Base-by-base conservation (phyloP, 1,140 invertebrate species). In the Metopolophium dirhodum region DNA sequence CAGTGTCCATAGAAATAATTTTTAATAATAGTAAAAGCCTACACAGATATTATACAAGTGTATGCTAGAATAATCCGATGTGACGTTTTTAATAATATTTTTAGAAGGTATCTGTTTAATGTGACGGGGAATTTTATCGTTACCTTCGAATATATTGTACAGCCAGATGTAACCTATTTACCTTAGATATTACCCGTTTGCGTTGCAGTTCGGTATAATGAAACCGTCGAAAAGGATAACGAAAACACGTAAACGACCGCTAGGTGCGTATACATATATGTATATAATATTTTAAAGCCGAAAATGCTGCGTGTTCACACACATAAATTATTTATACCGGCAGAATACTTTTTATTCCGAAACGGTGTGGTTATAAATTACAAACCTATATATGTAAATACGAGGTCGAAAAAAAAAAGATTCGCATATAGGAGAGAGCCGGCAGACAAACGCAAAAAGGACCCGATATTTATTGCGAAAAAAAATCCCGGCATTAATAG, bases 401-500 rank as follows among this genome's bases (percentile, higher is more conserved):
- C 35, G 68, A 49, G 22, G 45, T 7, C 9, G 49, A 47, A 47
- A 91, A 77, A 91, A 37, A 47, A 77, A 49, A 82, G 30, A 82
- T 35, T 35, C 41, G n/a, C 20, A 83, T 37, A 23, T 37, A 22
- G n/a, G 18, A 47, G 45, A 47, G 45, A 89, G 8, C n/a, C 87
- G 49, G n/a, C n/a, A 49, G 86, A 35, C 47, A 88, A 49, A 47
- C 86, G 47, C 86, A 37, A 89, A 89, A 54, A 51, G 87, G 87
- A 89, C 35, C 35, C n/a, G 89, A 61, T 91, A 91, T 91, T 91
- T 91, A 91, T 91, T 22, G 68, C 47, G 26, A 35, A 93, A 85
- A 85, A 57, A 92, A 93, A 93, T 93, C 91, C 77, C 82, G 82
- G 91, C 77, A 54, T 82, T 82, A 83, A 77, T 77, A 77, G 90